Base-by-base conservation (phyloP, 2,888 invertebrate species). In the Acanthosepion pharaonis region DNA sequence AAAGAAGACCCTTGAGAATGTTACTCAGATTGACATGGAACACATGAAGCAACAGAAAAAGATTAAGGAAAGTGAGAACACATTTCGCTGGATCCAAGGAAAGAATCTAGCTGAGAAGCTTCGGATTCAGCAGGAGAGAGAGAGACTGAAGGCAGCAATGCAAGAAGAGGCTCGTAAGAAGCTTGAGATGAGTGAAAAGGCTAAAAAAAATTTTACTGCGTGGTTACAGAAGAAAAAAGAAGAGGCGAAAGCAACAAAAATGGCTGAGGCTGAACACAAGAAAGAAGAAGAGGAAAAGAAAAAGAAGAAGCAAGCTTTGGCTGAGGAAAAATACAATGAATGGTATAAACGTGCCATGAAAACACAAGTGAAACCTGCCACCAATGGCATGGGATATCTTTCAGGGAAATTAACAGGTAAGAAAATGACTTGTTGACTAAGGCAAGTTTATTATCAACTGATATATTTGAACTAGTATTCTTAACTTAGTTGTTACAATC, bases 341-440 rank as follows among this genome's bases (percentile, higher is more conserved):
- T 97, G 97, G 97, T 95, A 96, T 91, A 96, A 96, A 92, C 96
- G 95, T 94, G 96, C 96, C 1, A 95, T 96, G 59, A 95, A 96
- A 42, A 95, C 96, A 94, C 96, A 96, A 33, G n/a, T n/a, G 0
- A 96, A 96, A 94, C 96, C 96, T 55, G 96, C 96, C n/a, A n/a
- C n/a, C 11, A 33, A 33, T 33, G n/a, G n/a, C 33, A 33, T 78
- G n/a, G 78, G 78, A 78, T n/a, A 78, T n/a, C n/a, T 78, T 33
- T 78, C n/a, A 33, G n/a, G n/a, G n/a, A 78, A 78, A 78, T 6
- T n/a, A 33, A 78, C 78, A 78, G 78, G 78, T 78, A 78, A 78
- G 78, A 11, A n/a, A 78, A n/a, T 15, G 9, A 11, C n/a, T 78
- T 11, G 5, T 78, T 15, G 3, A 33, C 78, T 33, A 11, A 78